Percentiles rank a stretch among this genome's conserved stretches.
phyloP scores from a whole-genome alignment of 2,113 vertebrate species.

The Pyrgilauda ruficollis region DNA sequence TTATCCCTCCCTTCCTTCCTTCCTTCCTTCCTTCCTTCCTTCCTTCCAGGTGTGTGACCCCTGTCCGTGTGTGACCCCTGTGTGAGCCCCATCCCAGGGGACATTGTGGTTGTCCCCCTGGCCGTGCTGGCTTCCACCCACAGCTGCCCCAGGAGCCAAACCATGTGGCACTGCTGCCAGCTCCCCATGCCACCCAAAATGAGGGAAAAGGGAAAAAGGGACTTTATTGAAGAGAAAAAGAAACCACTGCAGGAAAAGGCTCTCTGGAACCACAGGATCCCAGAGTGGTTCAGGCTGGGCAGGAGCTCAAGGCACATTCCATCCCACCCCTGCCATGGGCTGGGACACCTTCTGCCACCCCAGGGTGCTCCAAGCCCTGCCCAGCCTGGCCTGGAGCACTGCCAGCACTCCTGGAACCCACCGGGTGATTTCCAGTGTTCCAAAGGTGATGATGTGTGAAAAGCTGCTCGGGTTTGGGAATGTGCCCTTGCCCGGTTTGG shows the following conservation, averaged over 20 bases:
- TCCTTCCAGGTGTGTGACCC: too few species aligned
- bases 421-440: rapidly evolving
- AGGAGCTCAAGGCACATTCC: neutral
- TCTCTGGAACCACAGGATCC: neutral
- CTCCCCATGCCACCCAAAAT: neutral
- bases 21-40: neutral
- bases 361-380: neutral
- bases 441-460: too few species aligned
- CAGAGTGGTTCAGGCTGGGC: neutral
- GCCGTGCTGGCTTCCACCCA: neutral
- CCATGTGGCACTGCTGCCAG: neutral
- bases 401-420: rapidly evolving
- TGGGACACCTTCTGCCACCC: neutral
- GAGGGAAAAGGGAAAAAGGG: neutral
- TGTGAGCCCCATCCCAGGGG: neutral
- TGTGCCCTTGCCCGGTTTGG: too few species aligned
- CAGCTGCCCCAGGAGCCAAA: neutral
- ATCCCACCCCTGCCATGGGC: neutral
- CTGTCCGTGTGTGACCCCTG: neutral
- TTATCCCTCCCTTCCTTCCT: neutral
- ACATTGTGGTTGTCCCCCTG: rapidly evolving
- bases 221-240: too few species aligned
- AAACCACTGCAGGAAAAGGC: neutral
- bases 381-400: neutral
- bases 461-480: too few species aligned